These are phyloP conservation scores for Cricetomys ansorgei DNA, from an alignment of 2,113 vertebrate genomes.

Conservation along the genomic window DNA sequence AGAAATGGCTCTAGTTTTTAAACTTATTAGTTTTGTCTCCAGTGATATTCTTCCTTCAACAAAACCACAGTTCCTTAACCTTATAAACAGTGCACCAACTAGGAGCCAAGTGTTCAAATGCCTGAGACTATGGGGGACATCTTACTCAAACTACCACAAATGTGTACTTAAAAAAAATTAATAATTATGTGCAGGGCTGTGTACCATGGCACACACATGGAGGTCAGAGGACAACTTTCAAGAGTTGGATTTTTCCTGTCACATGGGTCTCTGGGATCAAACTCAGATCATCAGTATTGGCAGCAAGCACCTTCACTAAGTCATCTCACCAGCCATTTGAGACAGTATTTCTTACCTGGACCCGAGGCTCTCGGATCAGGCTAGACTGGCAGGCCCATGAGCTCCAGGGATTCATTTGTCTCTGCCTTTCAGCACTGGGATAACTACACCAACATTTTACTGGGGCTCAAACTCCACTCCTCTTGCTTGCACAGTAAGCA, in stretches of 20 bases:
- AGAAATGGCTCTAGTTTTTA: not conserved
- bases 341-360: not conserved
- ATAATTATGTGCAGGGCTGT: not conserved
- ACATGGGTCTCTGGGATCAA: not conserved
- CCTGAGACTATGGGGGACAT: not conserved
- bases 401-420: not conserved
- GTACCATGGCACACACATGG: not conserved
- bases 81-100: not conserved
- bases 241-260: not conserved
- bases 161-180: no score
- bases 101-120: not conserved
- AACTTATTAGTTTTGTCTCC: not conserved
- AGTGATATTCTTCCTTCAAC: not conserved
- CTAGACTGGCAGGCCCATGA: not conserved
- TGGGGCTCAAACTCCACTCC: not conserved
- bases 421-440: not conserved
- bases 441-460: not conserved
- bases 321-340: not conserved
- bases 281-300: not conserved
- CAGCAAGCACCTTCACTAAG: not conserved
- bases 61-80: not conserved
- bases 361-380: not conserved
- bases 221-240: not conserved
- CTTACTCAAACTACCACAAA: not conserved
- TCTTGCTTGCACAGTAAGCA: not conserved